Base-by-base conservation (phyloP, 2,888 invertebrate species). In the Heliconius ethilla region DNA sequence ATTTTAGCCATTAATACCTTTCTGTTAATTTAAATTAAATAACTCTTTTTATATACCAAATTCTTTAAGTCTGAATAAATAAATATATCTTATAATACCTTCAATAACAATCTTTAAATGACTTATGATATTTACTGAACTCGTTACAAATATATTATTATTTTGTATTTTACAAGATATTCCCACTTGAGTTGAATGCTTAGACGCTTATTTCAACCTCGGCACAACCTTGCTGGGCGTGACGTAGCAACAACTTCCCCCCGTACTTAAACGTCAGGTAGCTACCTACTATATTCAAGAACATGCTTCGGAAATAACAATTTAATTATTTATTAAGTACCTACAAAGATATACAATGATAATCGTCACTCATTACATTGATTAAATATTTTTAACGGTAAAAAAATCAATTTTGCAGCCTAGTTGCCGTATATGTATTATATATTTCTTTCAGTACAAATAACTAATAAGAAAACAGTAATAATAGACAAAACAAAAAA, bases 181-280 rank as follows among this genome's bases (percentile, higher is more conserved):
- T 62, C n/a, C 40, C 63, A 63, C 40, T 18, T 37, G 40, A 74
- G 40, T 25, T 63, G 25, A 62, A 18, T 73, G 62, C 40, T 73
- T 73, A 73, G 15, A 73, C 25, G 18, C 6, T 62, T 51, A 70
- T 72, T 62, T 40, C 9, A 62, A 25, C 73, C 73, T 74, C 27
- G 40, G 62, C 73, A 25, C 63, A 40, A 74, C 37, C 27, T 37
- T 40, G 40, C 63, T 40, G 25, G 73, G 73, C 27, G 73, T 63
- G 73, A 74, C 37, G 73, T 63, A 63, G 73, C 62, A 25, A 59
- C 33, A 33, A n/a, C 29, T 22, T 33, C 33, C 62, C 62, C 63
- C 37, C 33, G 25, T 63, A 40, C 40, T 74, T 63, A 37, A 45
- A 40, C 33, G 40, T 40, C 40, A 62, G 63, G 25, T 63, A 33